phyloP scores from a whole-genome alignment of 2,113 vertebrate species.

The Mustelus asterias region DNA sequence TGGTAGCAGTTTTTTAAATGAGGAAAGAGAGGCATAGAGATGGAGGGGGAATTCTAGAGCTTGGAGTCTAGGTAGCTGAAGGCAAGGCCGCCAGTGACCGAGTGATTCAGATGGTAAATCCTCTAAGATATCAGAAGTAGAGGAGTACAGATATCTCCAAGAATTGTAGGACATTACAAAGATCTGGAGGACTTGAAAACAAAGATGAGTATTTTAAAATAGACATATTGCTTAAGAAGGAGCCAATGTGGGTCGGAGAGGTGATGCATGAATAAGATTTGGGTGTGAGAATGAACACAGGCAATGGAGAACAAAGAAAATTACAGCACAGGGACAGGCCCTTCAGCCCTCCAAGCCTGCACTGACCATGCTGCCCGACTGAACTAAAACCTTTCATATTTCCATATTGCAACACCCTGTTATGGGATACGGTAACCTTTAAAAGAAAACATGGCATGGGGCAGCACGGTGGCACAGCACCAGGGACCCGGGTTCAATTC shows the following conservation, averaged over 20 bases:
- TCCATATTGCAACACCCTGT: background rate
- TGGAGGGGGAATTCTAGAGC: background rate
- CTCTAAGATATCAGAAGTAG: too few species aligned
- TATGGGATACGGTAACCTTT: background rate
- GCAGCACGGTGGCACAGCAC: too few species aligned
- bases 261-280: too few species aligned
- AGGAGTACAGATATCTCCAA: background rate
- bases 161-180: background rate
- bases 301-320: too few species aligned
- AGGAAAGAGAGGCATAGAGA: too few species aligned
- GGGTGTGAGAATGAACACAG: too few species aligned
- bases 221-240: background rate
- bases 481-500: too few species aligned
- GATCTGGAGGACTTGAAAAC: background rate
- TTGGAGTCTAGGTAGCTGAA: background rate
- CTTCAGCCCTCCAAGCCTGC: too few species aligned
- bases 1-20: too few species aligned
- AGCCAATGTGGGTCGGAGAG: too few species aligned
- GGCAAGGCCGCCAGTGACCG: background rate
- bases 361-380: too few species aligned
- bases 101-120: background rate
- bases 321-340: too few species aligned
- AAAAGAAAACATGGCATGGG: background rate
- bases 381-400: background rate
- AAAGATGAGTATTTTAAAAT: background rate